Conservation (phyloP, 35 echinoderm and acorn worm species). For the Hemicentrotus pulcherrimus region DNA sequence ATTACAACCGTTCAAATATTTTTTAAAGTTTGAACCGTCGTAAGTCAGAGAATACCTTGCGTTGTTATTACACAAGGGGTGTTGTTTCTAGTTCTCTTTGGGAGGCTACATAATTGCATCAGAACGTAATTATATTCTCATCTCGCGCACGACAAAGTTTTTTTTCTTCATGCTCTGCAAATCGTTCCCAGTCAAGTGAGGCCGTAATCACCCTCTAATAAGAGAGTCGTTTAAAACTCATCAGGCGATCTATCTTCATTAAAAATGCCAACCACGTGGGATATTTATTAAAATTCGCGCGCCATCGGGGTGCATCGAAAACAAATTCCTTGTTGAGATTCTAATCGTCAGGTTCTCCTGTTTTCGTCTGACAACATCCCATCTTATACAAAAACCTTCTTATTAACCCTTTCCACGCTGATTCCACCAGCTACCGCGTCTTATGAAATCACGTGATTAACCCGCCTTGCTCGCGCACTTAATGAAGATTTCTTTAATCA, state of each 20-base stretch:
- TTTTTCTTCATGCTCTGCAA: conserved; percentile 17
- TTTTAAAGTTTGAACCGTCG: background rate
- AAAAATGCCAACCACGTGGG: conserved; percentile 43
- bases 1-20: too few relatives aligned
- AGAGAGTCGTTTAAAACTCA: conserved; percentile 33
- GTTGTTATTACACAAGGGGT: background rate
- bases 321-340: conserved; percentile 19
- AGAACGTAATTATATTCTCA: conserved; percentile 45
- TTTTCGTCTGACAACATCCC: background rate
- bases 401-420: background rate
- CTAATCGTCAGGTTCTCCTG: background rate
- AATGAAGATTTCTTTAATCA: conserved; percentile 21
- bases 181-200: conserved; percentile 43
- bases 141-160: conserved; percentile 40
- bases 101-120: conserved; percentile 22
- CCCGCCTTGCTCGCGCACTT: background rate
- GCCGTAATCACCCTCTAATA: conserved; percentile 43
- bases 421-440: background rate
- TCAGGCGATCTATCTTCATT: conserved; percentile 41
- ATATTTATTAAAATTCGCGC: conserved; percentile 43
- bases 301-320: conserved; percentile 21
- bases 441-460: conserved; percentile 11
- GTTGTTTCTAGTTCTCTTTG: background rate
- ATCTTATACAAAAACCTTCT: background rate
- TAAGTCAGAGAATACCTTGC: background rate